These are phyloP conservation scores for Aplochiton taeniatus DNA, from an alignment of 2,797 vertebrate species.

Conservation along the genomic window DNA sequence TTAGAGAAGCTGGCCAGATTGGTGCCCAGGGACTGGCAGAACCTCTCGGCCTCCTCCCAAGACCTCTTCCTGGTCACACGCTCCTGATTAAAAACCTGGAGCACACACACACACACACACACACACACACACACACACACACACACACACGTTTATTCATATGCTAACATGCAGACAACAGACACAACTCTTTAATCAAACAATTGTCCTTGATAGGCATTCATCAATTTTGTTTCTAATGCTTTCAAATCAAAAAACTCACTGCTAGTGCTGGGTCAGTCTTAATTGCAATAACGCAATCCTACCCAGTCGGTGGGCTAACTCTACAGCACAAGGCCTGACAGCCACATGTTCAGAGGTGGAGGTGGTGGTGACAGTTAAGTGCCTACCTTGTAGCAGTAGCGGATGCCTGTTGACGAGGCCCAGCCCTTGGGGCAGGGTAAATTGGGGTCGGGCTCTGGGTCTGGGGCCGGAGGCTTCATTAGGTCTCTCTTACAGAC, in stretches of 20 bases:
- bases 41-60: conserved; percentile 92
- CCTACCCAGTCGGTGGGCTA: no score
- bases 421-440: conserved; percentile 87
- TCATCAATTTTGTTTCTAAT: no score
- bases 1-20: conserved; percentile 87
- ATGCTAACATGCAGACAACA: conserved; percentile 6
- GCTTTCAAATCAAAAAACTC: no score
- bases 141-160: not conserved
- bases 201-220: no score
- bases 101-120: not conserved
- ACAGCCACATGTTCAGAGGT: no score
- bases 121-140: not conserved
- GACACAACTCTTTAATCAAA: not conserved
- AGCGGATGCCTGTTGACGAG: conserved; percentile 60
- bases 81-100: conserved; percentile 88
- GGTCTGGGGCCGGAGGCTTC: conserved; percentile 64
- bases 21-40: conserved; percentile 89
- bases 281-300: no score
- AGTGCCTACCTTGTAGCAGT: conserved; percentile 90
- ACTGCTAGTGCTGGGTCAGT: no score
- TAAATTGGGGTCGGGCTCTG: conserved; percentile 65
- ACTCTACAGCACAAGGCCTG: no score
- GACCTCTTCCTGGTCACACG: conserved; percentile 86
- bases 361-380: not conserved
- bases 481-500: conserved; percentile 83